Base-by-base conservation (phyloP, 2,888 invertebrate genomes). In the Drosophila lacicola region DNA sequence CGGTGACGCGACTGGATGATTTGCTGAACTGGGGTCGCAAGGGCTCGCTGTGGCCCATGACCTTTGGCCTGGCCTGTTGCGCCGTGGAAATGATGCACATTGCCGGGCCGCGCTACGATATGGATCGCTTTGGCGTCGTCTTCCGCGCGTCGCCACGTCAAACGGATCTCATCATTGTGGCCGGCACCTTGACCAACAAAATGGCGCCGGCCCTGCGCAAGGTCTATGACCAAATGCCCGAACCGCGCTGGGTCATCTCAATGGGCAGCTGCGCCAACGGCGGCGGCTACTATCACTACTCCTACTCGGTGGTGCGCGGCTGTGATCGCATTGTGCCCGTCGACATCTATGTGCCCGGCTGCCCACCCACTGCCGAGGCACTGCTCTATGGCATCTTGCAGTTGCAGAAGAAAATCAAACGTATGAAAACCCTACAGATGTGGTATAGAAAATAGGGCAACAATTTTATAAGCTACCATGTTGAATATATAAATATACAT, bases 41-140 rank as follows among this genome's bases (percentile, higher is more conserved):
- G 93, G 96, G 96, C 88, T 99, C 99, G 0, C 91, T 99, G 25
- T 99, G 99, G 99, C 99, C 99, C 0, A 94, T 99, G 93, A 99
- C 99, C 17, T 99, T 99, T 93, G 99, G 99, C 74, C 93, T 99
- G 88, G 99, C 99, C 8, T 99, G 99, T 91, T 99, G 99, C 93
- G 99, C 99, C 71, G 99, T 99, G 5, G 99, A 99, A 93, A 99
- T 99, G 99, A 99, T 99, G 99, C 99, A 99, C 93, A 98, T 99
- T 62, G 99, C 99, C 72, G 99, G 99, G 14, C 99, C 99, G 1
- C 94, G 99, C 85, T 99, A 99, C 91, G 99, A 99, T 92, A 99
- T 99, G 99, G 99, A 99, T 94, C 96, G 98, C 93, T 97, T 96
- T 94, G 99, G 99, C 90, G 98, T 99, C 21, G 98, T 99, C 5